Percentiles rank a stretch among this genome's conserved stretches.
These are phyloP conservation scores for Protosalanx chinensis DNA, from an alignment of 2,797 vertebrate species.

Conservation along the genomic window DNA sequence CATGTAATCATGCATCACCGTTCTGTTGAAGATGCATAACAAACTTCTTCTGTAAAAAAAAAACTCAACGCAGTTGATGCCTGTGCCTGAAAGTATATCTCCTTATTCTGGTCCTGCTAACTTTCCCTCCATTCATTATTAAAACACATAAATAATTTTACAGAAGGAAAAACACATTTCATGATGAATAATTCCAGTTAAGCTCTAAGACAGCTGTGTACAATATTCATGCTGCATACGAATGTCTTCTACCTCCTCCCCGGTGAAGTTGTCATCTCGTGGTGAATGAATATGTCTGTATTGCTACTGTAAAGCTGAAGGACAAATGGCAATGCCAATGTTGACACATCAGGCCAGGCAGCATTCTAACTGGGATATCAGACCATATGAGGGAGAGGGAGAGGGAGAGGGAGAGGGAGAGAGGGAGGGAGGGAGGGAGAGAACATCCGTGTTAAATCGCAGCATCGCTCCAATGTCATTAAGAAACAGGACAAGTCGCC, in stretches of 20 bases:
- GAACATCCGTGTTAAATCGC: not conserved
- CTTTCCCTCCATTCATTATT: slow-evolving; percentile 62
- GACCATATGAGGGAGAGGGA: not conserved
- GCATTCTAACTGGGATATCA: not conserved
- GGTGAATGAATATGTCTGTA: slow-evolving; percentile 31
- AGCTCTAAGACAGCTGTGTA: slow-evolving; percentile 34
- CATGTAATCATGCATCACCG: not conserved
- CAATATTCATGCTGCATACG: slow-evolving; percentile 38
- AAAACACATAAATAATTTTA: slow-evolving; percentile 64
- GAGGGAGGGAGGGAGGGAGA: not conserved
- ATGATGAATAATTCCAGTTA: slow-evolving; percentile 60
- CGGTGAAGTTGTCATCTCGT: slow-evolving; percentile 34
- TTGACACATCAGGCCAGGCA: not conserved
- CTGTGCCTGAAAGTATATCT: not conserved
- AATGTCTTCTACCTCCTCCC: slow-evolving; percentile 20
- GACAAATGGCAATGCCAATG: not conserved
- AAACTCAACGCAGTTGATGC: not conserved
- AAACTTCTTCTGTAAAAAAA: not conserved
- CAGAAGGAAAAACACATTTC: slow-evolving; percentile 54
- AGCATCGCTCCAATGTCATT: too few species aligned
- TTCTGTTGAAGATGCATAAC: not conserved
- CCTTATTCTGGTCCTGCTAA: not conserved
- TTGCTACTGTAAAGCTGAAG: slow-evolving; percentile 1
- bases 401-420: not conserved
- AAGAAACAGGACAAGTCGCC: too few species aligned